Evolutionary conservation across 2,797 vertebrate genomes (phyloP).

Genomic region (Falco berigora): DNA sequence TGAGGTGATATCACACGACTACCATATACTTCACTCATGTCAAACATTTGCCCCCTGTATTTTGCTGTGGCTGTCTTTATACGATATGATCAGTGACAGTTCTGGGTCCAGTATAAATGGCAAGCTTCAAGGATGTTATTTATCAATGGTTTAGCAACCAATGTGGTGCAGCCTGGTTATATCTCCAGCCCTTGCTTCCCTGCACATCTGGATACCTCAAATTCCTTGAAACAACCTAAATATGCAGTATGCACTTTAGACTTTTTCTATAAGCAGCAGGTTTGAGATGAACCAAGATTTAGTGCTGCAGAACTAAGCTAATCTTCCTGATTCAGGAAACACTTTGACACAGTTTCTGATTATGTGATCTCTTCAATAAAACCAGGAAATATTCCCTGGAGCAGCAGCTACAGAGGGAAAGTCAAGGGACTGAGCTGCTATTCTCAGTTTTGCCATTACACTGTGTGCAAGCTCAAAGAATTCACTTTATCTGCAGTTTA

Average conservation of each 20-base stretch:
- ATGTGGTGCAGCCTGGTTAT: neutral
- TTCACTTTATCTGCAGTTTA: neutral
- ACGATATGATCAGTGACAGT: neutral
- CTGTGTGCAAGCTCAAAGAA: neutral
- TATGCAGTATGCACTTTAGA: neutral
- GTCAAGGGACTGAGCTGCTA: neutral
- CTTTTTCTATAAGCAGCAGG: neutral
- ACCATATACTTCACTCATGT: neutral
- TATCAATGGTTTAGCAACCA: neutral
- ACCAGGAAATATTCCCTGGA: neutral
- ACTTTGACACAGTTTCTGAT: conserved; percentile 6
- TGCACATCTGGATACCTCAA: neutral
- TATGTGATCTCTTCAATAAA: neutral
- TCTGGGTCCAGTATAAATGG: neutral
- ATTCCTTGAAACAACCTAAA: neutral
- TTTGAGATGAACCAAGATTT: neutral
- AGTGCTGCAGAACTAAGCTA: neutral
- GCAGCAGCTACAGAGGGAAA: neutral
- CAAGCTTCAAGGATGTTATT: neutral
- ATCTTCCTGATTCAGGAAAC: neutral
- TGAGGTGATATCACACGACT: neutral
- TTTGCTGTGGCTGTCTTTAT: neutral
- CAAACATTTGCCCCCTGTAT: neutral
- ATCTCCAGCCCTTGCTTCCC: neutral
- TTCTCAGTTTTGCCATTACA: neutral